Percentiles rank a stretch among this genome's conserved stretches.
phyloP scores from a whole-genome alignment of 2,888 invertebrate species.

The Piscicola geometra region DNA sequence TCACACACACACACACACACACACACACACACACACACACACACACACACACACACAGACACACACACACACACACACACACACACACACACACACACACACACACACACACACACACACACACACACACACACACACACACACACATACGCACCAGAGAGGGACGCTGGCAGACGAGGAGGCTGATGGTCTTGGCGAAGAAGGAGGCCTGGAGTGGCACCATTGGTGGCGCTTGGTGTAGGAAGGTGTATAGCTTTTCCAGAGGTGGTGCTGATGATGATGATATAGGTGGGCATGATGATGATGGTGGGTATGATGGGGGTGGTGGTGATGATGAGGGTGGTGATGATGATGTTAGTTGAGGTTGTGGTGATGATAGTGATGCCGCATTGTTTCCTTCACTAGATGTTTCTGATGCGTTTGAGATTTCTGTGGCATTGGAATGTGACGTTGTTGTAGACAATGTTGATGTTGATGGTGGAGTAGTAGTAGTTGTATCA shows the following conservation, averaged over 20 bases:
- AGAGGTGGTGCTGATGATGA: constrained; percentile 73
- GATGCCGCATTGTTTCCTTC: too few relatives aligned
- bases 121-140: constrained; percentile 19
- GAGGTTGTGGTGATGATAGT: too few relatives aligned
- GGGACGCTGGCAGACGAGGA: too few relatives aligned
- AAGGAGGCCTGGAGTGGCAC: constrained; percentile 80
- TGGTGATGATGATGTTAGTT: too few relatives aligned
- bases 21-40: constrained; percentile 19
- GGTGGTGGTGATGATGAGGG: too few relatives aligned
- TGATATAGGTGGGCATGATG: too few relatives aligned
- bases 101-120: constrained; percentile 18
- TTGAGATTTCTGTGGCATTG: constrained; percentile 78
- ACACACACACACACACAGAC: constrained; percentile 6
- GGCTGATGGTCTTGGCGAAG: constrained; percentile 88
- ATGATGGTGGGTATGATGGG: too few relatives aligned
- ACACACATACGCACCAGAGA: constrained; percentile 57
- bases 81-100: constrained; percentile 18
- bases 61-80: not conserved
- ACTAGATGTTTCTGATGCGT: constrained; percentile 63
- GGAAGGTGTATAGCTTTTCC: constrained; percentile 79
- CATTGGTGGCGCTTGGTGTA: constrained; percentile 87
- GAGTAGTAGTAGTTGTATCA: constrained; percentile 85
- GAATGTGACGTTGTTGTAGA: too few relatives aligned
- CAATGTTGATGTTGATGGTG: too few relatives aligned
- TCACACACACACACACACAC: constrained; percentile 17